Percentiles rank a stretch among this genome's conserved stretches.
phyloP scores from a whole-genome alignment of 2,797 vertebrate species.

The Phylloscopus collybita region DNA sequence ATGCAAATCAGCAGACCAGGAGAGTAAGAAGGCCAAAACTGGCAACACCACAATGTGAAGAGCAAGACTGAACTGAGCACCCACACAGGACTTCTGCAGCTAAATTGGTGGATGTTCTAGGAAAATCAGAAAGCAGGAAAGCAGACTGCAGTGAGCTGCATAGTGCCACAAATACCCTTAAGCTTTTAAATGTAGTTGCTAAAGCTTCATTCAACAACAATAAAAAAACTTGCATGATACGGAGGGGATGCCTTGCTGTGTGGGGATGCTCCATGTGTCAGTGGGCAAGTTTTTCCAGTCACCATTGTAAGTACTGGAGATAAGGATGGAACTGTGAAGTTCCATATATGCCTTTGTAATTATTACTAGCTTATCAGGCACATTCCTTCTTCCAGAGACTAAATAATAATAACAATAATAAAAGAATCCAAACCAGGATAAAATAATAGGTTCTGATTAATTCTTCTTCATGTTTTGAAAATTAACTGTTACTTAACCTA shows the following conservation, averaged over 20 bases:
- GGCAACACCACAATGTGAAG: not conserved
- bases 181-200: not conserved
- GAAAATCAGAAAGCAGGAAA: not conserved
- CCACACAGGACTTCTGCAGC: slow-evolving; percentile 4
- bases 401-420: not conserved
- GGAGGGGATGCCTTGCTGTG: not conserved
- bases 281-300: not conserved
- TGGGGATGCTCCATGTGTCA: not conserved
- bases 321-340: not conserved
- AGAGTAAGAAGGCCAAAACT: not conserved
- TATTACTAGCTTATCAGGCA: not conserved
- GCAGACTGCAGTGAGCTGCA: not conserved
- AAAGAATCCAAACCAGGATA: not conserved
- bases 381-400: not conserved
- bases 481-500: not conserved
- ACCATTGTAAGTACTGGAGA: not conserved
- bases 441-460: not conserved
- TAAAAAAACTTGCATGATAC: not conserved
- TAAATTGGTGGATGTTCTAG: not conserved
- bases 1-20: slow-evolving; percentile 15
- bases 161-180: not conserved
- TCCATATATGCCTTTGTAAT: not conserved
- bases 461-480: not conserved
- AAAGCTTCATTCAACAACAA: not conserved
- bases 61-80: not conserved